Conservation (phyloP, 2,797 vertebrate genomes). For the Gobio occitaniae region DNA sequence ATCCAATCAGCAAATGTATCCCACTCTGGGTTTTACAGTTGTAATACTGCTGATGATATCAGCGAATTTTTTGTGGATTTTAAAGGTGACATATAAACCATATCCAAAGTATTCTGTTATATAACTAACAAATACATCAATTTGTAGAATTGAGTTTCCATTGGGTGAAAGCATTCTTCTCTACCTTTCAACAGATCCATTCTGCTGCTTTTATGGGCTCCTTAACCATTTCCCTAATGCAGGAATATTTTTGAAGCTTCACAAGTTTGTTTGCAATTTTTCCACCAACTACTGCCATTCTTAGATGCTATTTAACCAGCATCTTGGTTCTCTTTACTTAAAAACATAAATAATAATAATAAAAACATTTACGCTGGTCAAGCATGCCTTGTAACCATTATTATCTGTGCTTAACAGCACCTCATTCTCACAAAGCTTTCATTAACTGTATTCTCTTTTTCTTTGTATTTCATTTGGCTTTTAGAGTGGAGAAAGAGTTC, state of each 20-base stretch:
- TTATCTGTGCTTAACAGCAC: conserved; percentile 54
- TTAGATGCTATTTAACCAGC: conserved; percentile 59
- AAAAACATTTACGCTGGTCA: conserved; percentile 48
- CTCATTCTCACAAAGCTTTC: conserved; percentile 65
- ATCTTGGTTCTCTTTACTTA: conserved; percentile 58
- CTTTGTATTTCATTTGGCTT: conserved; percentile 61
- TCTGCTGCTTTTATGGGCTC: conserved; percentile 60
- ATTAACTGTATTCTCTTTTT: conserved; percentile 57
- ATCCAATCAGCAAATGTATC: conserved; percentile 74
- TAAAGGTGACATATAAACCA: conserved; percentile 84
- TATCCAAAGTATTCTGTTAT: conserved; percentile 63
- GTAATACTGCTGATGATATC: conserved; percentile 75
- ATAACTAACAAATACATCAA: conserved; percentile 68
- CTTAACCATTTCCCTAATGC: conserved; percentile 67
- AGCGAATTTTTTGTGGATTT: conserved; percentile 85
- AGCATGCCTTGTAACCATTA: conserved; percentile 65
- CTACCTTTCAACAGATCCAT: conserved; percentile 63
- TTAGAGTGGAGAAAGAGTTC: conserved; percentile 64
- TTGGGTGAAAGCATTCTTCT: conserved; percentile 55
- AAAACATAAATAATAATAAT: not conserved
- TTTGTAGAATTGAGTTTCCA: conserved; percentile 53
- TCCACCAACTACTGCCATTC: conserved; percentile 50
- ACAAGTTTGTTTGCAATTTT: conserved; percentile 55
- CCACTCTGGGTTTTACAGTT: conserved; percentile 82
- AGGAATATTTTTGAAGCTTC: conserved; percentile 62